Evolutionary conservation across 2,113 vertebrate species (phyloP).

Genomic region (Indicator indicator): DNA sequence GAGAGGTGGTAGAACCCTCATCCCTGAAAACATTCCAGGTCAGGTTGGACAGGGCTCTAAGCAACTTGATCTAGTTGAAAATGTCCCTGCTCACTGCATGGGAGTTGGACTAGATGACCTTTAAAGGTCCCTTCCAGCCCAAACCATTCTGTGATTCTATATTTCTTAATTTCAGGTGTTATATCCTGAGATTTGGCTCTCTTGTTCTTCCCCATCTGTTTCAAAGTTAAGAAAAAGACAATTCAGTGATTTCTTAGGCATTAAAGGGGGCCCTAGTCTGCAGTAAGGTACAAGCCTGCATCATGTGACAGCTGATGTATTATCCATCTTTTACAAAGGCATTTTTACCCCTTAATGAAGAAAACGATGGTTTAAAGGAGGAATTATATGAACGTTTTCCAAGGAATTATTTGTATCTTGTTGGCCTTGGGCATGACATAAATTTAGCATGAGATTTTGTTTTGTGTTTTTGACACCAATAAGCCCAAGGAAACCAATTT

Average conservation of each 20-base stretch:
- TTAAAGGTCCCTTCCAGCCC: too few species aligned
- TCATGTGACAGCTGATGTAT: background rate
- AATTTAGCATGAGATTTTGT: constrained; percentile 30
- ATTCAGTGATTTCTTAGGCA: background rate
- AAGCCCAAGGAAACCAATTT: background rate
- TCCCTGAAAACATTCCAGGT: too few species aligned
- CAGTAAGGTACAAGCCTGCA: background rate
- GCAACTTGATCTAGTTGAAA: too few species aligned
- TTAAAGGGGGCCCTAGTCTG: background rate
- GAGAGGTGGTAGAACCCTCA: too few species aligned
- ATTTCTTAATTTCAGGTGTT: background rate
- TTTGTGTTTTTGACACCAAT: background rate
- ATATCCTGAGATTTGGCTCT: background rate
- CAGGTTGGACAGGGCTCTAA: too few species aligned
- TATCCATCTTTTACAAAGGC: background rate
- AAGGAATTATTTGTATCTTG: background rate
- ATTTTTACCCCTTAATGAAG: background rate
- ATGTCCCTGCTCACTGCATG: too few species aligned
- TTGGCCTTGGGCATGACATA: background rate
- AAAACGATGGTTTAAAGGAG: background rate
- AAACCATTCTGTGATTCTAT: too few species aligned
- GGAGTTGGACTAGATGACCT: too few species aligned
- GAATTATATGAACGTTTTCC: background rate
- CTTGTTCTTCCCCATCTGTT: background rate
- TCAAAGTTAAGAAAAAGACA: background rate